Evolutionary conservation across 2,888 invertebrate genomes (phyloP).

Genomic region (Pammene aurita): DNA sequence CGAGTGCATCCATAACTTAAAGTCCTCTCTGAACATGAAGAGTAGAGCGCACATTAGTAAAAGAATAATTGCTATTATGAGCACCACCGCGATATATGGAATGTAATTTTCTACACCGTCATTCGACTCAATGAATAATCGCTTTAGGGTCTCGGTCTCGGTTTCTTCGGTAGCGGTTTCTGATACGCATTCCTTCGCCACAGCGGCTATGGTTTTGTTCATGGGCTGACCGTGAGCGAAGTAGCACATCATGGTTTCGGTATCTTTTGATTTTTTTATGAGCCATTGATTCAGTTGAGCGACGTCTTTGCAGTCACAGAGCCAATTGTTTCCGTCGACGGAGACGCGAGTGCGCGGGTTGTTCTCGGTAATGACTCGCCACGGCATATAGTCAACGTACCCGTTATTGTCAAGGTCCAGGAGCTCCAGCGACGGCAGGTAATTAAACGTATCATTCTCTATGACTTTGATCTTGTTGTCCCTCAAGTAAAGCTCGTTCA

Average conservation of each 20-base stretch:
- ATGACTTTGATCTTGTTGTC: conserved; percentile 89
- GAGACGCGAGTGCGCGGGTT: conserved; percentile 87
- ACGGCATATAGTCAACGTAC: conserved; percentile 89
- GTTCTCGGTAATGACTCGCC: conserved; percentile 87
- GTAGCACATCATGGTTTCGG: conserved; percentile 86
- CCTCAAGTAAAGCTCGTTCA: conserved; percentile 89
- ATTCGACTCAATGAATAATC: conserved; percentile 85
- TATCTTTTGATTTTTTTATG: conserved; percentile 85
- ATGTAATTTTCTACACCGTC: conserved; percentile 88
- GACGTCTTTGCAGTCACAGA: conserved; percentile 90
- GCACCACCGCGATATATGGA: conserved; percentile 87
- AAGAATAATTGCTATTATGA: conserved; percentile 87
- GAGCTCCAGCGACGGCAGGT: conserved; percentile 87
- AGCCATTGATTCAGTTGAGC: conserved; percentile 88
- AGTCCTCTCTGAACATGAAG: conserved; percentile 89
- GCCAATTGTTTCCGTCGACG: conserved; percentile 91
- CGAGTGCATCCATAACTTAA: conserved; percentile 90
- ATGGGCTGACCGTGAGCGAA: conserved; percentile 80
- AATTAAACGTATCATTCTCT: conserved; percentile 89
- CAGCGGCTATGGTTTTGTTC: conserved; percentile 78
- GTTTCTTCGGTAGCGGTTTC: conserved; percentile 86
- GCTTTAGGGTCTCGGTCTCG: conserved; percentile 82
- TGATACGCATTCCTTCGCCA: conserved; percentile 83
- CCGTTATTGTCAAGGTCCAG: conserved; percentile 90
- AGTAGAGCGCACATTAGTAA: conserved; percentile 87